A percentile compares a stretch with the other conserved stretches of the same genome.
phyloP scores from a whole-genome alignment of 2,888 invertebrate genomes.

The Nomada goodeniana region DNA sequence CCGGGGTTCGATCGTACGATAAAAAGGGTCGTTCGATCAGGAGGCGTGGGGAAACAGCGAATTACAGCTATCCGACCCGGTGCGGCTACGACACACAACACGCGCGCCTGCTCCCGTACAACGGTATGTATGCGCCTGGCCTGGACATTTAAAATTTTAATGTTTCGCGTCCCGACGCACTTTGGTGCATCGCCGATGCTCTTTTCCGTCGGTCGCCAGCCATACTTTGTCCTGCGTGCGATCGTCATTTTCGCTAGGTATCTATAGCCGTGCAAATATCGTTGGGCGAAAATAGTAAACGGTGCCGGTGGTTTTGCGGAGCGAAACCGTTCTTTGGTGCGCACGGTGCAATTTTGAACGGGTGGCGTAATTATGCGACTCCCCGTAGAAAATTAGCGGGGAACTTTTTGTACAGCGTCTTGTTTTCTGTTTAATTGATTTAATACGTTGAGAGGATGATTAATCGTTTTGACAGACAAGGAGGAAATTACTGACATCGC shows the following conservation, averaged over 20 bases:
- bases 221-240: constrained; percentile 10
- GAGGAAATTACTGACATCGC: no score
- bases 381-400: no score
- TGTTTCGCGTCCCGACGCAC: constrained; percentile 69
- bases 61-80: constrained; percentile 77
- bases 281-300: constrained; percentile 1
- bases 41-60: constrained; percentile 66
- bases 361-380: no score
- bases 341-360: no score
- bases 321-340: no score
- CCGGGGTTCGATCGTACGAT: constrained; percentile 65
- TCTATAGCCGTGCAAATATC: constrained; percentile 14
- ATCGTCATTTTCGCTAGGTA: constrained; percentile 27
- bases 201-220: constrained; percentile 33
- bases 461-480: no score
- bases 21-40: constrained; percentile 65
- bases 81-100: constrained; percentile 44
- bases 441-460: no score
- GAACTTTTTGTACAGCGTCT: no score
- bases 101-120: constrained; percentile 61
- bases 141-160: constrained; percentile 80
- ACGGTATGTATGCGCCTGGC: constrained; percentile 67
- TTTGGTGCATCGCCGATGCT: constrained; percentile 71
- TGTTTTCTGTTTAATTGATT: no score
- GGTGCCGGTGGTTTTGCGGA: neutral